Percentiles rank a stretch among this genome's conserved stretches.
These are phyloP conservation scores for Drosophila tanythrix DNA, from an alignment of 2,888 invertebrate genomes.

Conservation along the genomic window DNA sequence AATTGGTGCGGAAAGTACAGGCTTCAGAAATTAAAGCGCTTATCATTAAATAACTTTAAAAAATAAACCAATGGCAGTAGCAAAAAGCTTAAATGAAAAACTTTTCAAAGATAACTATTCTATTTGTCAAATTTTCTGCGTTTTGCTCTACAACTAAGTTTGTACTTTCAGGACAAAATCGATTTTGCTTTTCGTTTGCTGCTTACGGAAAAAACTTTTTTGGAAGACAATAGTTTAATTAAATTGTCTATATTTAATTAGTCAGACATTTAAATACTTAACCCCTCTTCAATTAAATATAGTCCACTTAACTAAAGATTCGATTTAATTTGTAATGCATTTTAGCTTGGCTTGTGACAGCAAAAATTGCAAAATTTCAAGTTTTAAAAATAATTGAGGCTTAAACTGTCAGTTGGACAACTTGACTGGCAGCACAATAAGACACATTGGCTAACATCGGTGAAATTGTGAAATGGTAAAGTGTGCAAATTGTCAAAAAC, in stretches of 20 bases:
- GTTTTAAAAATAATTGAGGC: not conserved
- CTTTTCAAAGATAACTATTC: not conserved
- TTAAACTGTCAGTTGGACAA: constrained; percentile 10
- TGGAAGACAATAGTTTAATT: not conserved
- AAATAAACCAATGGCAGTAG: not conserved
- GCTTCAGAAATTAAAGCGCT: not conserved
- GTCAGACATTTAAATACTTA: not conserved
- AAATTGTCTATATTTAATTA: not conserved
- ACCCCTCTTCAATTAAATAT: not conserved
- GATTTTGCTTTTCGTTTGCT: not conserved
- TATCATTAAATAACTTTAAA: not conserved
- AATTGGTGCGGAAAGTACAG: not conserved
- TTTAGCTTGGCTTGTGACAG: not conserved
- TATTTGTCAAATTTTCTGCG: not conserved
- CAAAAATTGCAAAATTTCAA: constrained; percentile 1
- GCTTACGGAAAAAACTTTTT: not conserved
- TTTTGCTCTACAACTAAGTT: not conserved
- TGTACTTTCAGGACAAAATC: not conserved
- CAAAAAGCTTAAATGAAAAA: not conserved
- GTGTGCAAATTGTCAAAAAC: constrained; percentile 50
- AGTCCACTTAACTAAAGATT: not conserved
- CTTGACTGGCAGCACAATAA: not conserved
- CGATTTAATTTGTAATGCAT: not conserved
- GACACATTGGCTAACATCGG: constrained; percentile 13
- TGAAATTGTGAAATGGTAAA: constrained; percentile 49